phyloP scores from a whole-genome alignment of 2,888 invertebrate species.

The Ditula angustiorana region DNA sequence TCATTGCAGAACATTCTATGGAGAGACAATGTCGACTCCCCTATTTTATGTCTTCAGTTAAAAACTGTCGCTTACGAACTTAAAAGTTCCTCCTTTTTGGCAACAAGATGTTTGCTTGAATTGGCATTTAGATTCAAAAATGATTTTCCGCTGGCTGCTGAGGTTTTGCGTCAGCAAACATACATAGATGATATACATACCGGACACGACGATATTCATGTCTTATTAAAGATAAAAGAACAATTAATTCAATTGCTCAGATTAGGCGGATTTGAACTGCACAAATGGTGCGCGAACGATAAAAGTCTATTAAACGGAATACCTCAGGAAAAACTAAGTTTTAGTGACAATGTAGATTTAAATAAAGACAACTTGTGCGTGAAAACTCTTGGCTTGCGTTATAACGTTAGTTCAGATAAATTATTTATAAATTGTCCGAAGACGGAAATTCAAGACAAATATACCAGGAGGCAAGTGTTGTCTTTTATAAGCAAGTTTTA shows the following conservation, averaged over 20 bases:
- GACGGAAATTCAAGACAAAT: not conserved
- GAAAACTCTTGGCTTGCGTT: slow-evolving; percentile 13
- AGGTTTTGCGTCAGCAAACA: no score
- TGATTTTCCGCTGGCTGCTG: no score
- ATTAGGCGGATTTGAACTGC: no score
- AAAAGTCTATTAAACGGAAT: no score
- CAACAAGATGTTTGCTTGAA: no score
- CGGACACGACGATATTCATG: no score
- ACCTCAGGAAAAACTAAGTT: no score
- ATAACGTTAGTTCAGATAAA: not conserved
- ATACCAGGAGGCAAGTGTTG: slow-evolving; percentile 9
- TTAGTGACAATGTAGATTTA: not conserved
- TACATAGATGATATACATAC: no score
- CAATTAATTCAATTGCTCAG: no score
- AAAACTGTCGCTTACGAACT: not conserved
- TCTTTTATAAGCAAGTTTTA: slow-evolving; percentile 10
- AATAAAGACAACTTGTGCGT: slow-evolving; percentile 14
- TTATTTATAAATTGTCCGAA: slow-evolving; percentile 3
- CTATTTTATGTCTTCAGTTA: not conserved
- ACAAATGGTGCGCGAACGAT: no score
- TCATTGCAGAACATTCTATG: not conserved
- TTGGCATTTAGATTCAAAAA: not conserved
- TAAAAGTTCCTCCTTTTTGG: no score
- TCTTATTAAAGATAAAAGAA: no score
- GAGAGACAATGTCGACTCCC: not conserved